Base-by-base conservation (phyloP, 2,113 vertebrate species). In the Calidris pygmaea region DNA sequence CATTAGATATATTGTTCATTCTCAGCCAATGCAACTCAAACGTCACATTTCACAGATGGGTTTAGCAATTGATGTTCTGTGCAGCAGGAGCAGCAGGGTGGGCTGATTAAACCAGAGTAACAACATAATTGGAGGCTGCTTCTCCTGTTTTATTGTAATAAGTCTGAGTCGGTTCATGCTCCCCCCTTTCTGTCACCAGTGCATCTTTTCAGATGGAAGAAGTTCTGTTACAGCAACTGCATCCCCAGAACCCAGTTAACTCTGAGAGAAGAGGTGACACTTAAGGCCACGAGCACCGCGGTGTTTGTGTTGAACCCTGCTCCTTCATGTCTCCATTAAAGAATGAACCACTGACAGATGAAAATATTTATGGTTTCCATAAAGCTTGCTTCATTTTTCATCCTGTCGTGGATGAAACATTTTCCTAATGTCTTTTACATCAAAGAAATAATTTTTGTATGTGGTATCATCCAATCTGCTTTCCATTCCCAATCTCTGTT, bases 61-160 rank as follows among this genome's bases (percentile, higher is more conserved):
- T 34, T 93, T 55, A 91, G 87, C 4, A 16, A 47, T 4, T 48
- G 65, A 73, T 75, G 78, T 19, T 91, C 82, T 63, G 73, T 2
- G 41, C 10, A 2, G 90, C 91, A 81, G 60, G 45, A 93, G 85
- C 87, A 88, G 90, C 29, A 2, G 82, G 75, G 37, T 68, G 67
- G 75, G 88, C 88, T 88, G 74, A 76, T 79, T 88, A 83, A 91
- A 83, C 35, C 62, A 83, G 48, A 65, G 24, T 37, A 88, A 80
- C 90, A 62, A 5, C 4, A 3, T 21, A 3, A 83, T 73, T 65
- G 85, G 82, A 63, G 71, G 41, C 63, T 45, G 67, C 53, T 83
- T 6, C 50, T 91, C 63, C 80, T 75, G 26, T 8, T 68, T 70
- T 20, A 50, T 8, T 16, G 16, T 6, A 48, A 4, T 18, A 45